Evolutionary conservation across 1,140 invertebrate species (phyloP), one percentile per base, ranked within the genome.

Genomic region (Meteorus sp.): DNA sequence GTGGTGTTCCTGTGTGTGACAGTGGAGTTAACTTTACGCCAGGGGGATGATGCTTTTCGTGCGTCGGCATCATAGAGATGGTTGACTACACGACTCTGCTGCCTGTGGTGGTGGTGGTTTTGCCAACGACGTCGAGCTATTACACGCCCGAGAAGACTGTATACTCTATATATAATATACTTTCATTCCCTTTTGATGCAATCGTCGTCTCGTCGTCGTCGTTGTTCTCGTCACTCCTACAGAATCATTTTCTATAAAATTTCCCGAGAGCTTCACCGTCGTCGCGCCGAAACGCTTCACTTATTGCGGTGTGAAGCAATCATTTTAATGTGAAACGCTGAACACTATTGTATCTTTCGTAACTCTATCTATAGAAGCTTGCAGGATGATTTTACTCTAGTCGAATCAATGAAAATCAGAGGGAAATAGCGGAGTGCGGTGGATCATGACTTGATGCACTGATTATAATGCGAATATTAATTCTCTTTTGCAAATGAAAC

Each of bases 1-100:
- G 50, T 59, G 64, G n/a, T 60, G 61, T 65, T 61, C 61, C 69
- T 70, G 68, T 66, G 47, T 67, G 65, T 72, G 64, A 72, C 68
- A 72, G 70, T 70, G n/a, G 68, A 67, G 66, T 70, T 70, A 60
- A 60, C 57, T 58, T n/a, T n/a, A n/a, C 61, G 48, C 23, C 53
- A 58, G 43, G 58, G 48, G 37, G n/a, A n/a, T n/a, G n/a, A 44
- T 54, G 48, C 45, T 63, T 69, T 68, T 67, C 64, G 64, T 72
- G 68, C 63, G 62, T 72, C 59, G 63, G 63, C 68, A 68, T 71
- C 56, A 63, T 54, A 69, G 67, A 64, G 56, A 58, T 63, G 65
- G 60, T 71, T 69, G 62, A 63, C 63, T 71, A 66, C 60, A n/a
- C n/a, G n/a, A n/a, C n/a, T n/a, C 56, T 66, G 59, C 59, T 59